These are phyloP conservation scores for Daphoenositta chrysoptera DNA, from an alignment of 2,113 vertebrate genomes.

Conservation along the genomic window DNA sequence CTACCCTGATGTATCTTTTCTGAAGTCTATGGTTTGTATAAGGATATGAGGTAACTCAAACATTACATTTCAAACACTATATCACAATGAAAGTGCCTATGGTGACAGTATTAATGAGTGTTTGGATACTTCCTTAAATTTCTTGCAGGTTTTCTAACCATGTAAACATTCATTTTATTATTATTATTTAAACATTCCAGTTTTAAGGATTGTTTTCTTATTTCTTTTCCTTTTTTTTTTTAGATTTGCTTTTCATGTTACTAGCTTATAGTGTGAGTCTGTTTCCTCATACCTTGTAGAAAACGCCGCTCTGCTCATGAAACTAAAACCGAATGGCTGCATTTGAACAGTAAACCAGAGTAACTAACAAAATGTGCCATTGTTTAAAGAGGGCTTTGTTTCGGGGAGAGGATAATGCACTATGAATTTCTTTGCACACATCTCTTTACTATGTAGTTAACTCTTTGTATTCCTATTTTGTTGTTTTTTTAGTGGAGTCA, in stretches of 20 bases:
- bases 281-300: constrained; percentile 73
- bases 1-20: constrained; percentile 99
- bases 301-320: constrained; percentile 65
- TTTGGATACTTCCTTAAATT: constrained; percentile 66
- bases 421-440: constrained; percentile 82
- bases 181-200: constrained; percentile 65
- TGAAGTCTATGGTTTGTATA: constrained; percentile 99
- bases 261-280: constrained; percentile 66
- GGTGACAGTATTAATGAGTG: constrained; percentile 58
- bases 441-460: constrained; percentile 86
- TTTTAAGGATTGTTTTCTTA: constrained; percentile 69
- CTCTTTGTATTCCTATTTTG: constrained; percentile 92
- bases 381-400: constrained; percentile 67
- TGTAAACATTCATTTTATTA: constrained; percentile 50
- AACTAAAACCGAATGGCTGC: constrained; percentile 69
- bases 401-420: constrained; percentile 72
- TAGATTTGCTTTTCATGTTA: constrained; percentile 65
- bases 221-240: constrained; percentile 73
- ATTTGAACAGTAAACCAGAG: constrained; percentile 63
- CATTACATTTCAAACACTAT: constrained; percentile 60
- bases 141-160: constrained; percentile 58
- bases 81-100: constrained; percentile 53
- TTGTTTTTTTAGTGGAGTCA: constrained; percentile 97
- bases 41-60: constrained; percentile 87
- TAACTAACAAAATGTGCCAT: constrained; percentile 66